phyloP scores from a whole-genome alignment of 2,113 vertebrate species.

The Paralichthys olivaceus region DNA sequence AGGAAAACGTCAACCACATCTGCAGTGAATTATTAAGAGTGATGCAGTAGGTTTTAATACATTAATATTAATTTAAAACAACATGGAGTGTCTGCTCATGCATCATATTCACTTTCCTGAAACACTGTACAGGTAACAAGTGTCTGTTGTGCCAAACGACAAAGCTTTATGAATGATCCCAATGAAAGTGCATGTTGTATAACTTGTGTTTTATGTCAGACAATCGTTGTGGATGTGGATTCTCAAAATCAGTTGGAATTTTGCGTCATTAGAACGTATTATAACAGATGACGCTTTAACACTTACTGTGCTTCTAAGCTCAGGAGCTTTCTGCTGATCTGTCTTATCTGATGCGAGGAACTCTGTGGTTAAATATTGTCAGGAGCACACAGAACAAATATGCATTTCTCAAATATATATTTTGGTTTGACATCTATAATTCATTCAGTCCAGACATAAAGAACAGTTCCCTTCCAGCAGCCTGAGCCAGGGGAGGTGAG shows the following conservation, averaged over 20 bases:
- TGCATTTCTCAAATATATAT: slow-evolving; percentile 78
- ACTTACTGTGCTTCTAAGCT: neutral
- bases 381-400: slow-evolving; percentile 38
- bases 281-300: no score
- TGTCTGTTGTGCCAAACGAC: neutral
- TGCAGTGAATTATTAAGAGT: neutral
- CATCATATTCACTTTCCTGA: neutral
- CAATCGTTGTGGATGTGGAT: neutral
- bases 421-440: slow-evolving; percentile 81
- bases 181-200: neutral
- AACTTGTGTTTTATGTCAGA: neutral
- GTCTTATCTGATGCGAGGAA: neutral
- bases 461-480: slow-evolving; percentile 55
- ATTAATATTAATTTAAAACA: neutral
- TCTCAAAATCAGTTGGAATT: neutral
- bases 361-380: slow-evolving; percentile 1
- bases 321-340: neutral
- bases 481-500: slow-evolving; percentile 11
- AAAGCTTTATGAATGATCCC: neutral
- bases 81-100: neutral
- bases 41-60: neutral
- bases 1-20: neutral
- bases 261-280: neutral
- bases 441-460: slow-evolving; percentile 73
- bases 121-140: neutral